A percentile compares a stretch with the other conserved stretches of the same genome.
Conservation (phyloP, 1,140 invertebrate species). For the Physella acuta region DNA sequence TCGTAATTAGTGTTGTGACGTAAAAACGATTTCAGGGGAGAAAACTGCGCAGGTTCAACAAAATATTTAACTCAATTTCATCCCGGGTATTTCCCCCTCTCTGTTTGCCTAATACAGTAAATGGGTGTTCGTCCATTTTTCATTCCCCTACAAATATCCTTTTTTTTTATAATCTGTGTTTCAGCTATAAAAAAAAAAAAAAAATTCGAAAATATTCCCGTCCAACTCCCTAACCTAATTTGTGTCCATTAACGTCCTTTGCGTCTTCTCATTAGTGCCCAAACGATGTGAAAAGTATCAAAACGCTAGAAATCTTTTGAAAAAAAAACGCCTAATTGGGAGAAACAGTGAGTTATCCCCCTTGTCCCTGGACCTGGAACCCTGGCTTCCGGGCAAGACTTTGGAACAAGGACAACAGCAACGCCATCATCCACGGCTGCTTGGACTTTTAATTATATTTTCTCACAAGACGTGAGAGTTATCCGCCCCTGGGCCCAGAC, state of each 20-base stretch:
- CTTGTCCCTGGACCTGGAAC: background rate
- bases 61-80: no score
- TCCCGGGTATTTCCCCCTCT: no score
- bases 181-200: no score
- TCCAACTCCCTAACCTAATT: no score
- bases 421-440: constrained; percentile 1
- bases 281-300: constrained; percentile 10
- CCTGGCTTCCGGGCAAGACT: background rate
- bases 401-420: background rate
- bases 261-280: constrained; percentile 16
- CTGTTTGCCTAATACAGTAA: no score
- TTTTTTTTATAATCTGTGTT: no score
- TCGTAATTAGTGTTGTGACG: no score
- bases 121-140: no score
- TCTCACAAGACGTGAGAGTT: background rate
- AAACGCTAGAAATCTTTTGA: background rate
- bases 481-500: background rate
- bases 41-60: no score
- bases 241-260: constrained; percentile 3
- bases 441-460: constrained; percentile 21
- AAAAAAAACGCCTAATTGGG: constrained; percentile 15
- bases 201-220: no score
- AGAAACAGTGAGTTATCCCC: background rate
- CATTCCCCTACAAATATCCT: no score
- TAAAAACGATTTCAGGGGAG: no score